These are phyloP conservation scores for Panagrolaimus sp. DNA, from an alignment of 1,140 invertebrate genomes.

Conservation along the genomic window DNA sequence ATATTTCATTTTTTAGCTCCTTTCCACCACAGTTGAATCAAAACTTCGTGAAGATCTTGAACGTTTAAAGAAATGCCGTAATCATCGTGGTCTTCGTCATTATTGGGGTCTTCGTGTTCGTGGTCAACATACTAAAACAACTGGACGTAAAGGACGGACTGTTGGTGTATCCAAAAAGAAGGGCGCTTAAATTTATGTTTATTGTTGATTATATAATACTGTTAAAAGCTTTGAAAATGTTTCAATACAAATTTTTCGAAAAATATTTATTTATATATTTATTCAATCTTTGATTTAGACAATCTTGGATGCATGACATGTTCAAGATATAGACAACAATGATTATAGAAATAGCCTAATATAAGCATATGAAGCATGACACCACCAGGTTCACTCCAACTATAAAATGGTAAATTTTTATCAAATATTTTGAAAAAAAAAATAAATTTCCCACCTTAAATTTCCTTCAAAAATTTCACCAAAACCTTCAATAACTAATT, in stretches of 20 bases:
- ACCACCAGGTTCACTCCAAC: conserved; percentile 30
- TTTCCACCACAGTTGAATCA: conserved; percentile 83
- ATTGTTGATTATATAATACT: conserved; percentile 1
- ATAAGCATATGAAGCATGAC: conserved; percentile 51
- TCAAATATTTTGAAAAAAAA: neutral
- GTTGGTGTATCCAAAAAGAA: conserved; percentile 65
- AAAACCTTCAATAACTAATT: conserved; percentile 43
- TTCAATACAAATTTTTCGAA: neutral
- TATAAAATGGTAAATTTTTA: conserved; percentile 11
- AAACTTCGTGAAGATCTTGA: conserved; percentile 97
- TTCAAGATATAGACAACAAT: conserved; percentile 46
- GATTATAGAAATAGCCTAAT: conserved; percentile 54
- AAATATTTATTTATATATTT: neutral
- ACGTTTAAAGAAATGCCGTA: conserved; percentile 90
- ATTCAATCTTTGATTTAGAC: conserved; percentile 16
- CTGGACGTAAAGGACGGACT: conserved; percentile 90
- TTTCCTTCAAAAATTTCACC: conserved; percentile 16
- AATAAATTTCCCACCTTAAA: neutral
- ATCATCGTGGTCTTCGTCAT: conserved; percentile 85
- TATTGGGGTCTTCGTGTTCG: conserved; percentile 94
- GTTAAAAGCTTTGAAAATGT: conserved; percentile 14
- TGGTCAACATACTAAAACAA: conserved; percentile 97
- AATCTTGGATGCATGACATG: conserved; percentile 28
- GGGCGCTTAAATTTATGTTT: conserved; percentile 40
- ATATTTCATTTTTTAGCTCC: conserved; percentile 62